Evolutionary conservation across 2,797 vertebrate genomes (phyloP).

Genomic region (Ceryle rudis): DNA sequence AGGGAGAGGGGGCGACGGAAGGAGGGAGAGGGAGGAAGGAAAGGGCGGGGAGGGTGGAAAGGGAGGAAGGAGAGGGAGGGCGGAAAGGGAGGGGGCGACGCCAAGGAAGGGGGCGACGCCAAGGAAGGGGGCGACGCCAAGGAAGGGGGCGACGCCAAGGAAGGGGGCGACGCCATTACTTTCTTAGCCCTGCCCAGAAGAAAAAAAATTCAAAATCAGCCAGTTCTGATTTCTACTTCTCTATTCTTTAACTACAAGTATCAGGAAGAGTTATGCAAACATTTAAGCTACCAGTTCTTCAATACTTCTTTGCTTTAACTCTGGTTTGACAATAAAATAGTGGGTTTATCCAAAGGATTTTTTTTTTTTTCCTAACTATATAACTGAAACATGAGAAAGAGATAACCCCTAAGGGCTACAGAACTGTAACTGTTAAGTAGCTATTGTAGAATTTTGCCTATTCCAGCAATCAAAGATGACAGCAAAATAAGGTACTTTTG

Average conservation of each 20-base stretch:
- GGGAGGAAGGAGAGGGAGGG: no score
- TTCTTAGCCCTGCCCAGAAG: not conserved
- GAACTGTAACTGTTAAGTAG: not conserved
- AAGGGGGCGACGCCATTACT: no score
- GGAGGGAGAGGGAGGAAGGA: no score
- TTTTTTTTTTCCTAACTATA: not conserved
- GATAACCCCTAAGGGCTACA: not conserved
- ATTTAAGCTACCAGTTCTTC: not conserved
- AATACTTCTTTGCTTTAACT: not conserved
- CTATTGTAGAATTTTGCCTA: not conserved
- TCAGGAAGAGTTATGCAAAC: not conserved
- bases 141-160: no score
- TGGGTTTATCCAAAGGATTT: not conserved
- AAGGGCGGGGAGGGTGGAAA: no score
- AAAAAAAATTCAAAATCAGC: not conserved
- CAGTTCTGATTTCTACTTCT: not conserved
- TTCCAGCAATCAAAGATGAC: not conserved
- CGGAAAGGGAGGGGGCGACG: no score
- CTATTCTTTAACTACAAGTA: not conserved
- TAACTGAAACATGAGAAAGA: not conserved
- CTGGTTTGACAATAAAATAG: not conserved
- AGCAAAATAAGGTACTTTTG: not conserved
- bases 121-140: no score
- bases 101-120: no score
- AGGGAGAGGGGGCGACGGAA: no score